Percentiles rank a stretch among this genome's conserved stretches.
These are phyloP conservation scores for Percina caprodes DNA, from an alignment of 2,113 vertebrate species.

Conservation along the genomic window DNA sequence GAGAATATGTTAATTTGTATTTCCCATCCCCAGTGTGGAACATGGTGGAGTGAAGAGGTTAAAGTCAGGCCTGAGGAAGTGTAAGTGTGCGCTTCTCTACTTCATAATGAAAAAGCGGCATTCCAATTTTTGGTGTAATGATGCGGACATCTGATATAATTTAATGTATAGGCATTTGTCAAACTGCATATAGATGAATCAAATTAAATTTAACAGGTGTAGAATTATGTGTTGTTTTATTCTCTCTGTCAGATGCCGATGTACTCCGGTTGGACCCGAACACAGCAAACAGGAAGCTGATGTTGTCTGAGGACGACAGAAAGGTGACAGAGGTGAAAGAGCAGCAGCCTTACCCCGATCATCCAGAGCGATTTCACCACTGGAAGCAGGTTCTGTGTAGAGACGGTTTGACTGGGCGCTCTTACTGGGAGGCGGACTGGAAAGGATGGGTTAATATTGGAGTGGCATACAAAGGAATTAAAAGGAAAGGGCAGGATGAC, in stretches of 20 bases:
- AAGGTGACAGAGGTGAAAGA: neutral
- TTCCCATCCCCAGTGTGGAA: neutral
- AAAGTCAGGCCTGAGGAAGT: slow-evolving; percentile 7
- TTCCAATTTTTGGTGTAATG: neutral
- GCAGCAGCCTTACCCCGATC: neutral
- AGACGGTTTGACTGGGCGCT: neutral
- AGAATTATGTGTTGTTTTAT: neutral
- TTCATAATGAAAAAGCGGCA: neutral
- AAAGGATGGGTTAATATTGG: neutral
- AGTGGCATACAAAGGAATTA: slow-evolving; percentile 16
- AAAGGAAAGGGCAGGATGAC: neutral
- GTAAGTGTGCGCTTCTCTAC: neutral
- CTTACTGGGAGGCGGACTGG: slow-evolving; percentile 26
- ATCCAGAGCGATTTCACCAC: slow-evolving; percentile 4
- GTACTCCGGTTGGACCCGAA: slow-evolving; percentile 19
- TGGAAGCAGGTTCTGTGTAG: slow-evolving; percentile 16
- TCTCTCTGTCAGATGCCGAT: slow-evolving; percentile 8
- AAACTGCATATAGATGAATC: neutral
- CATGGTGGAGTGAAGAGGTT: neutral
- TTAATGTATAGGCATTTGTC: neutral
- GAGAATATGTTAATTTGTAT: neutral
- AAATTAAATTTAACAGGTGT: neutral
- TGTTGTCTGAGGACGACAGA: neutral
- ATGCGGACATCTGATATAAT: neutral
- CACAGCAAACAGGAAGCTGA: neutral